These are phyloP conservation scores for Eunapius fragilis DNA, from an alignment of 37 sponge, comb jelly and placozoan species.

Conservation along the genomic window DNA sequence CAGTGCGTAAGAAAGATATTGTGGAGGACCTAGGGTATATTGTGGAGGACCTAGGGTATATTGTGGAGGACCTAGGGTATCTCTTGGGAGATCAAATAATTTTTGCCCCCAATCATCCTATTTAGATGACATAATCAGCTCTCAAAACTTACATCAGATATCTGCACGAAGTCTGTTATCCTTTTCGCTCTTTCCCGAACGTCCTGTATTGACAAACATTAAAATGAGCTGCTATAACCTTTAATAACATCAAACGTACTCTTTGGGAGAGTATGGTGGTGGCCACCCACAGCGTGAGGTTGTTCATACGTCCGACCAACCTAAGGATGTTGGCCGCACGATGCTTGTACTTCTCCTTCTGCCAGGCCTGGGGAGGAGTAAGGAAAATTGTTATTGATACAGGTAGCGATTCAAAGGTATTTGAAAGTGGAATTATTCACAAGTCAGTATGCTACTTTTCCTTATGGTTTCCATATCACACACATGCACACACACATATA, in stretches of 20 bases:
- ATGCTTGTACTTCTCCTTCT: constrained; percentile 85
- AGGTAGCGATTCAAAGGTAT: too few relatives aligned
- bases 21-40: too few relatives aligned
- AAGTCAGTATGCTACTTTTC: too few relatives aligned
- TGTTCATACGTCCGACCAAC: constrained; percentile 90
- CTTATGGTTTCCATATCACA: too few relatives aligned
- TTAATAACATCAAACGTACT: constrained; percentile 17
- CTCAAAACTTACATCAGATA: constrained; percentile 66
- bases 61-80: too few relatives aligned
- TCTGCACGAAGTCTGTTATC: constrained; percentile 75
- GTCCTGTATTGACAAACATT: constrained; percentile 31
- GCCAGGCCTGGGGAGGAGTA: constrained; percentile 75
- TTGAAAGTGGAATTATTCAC: too few relatives aligned
- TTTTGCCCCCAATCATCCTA: too few relatives aligned
- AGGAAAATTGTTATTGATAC: not conserved
- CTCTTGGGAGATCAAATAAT: too few relatives aligned
- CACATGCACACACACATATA: not conserved
- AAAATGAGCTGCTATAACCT: too few relatives aligned
- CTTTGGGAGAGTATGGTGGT: constrained; percentile 83
- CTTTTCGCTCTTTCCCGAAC: constrained; percentile 73
- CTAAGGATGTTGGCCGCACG: constrained; percentile 82
- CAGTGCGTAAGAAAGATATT: too few relatives aligned
- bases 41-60: too few relatives aligned
- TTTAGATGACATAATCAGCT: too few relatives aligned
- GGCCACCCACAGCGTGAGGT: constrained; percentile 93